A percentile compares a stretch with the other conserved stretches of the same genome.
Conservation (phyloP, 2,888 invertebrate species). For the Dendrolimus houi region DNA sequence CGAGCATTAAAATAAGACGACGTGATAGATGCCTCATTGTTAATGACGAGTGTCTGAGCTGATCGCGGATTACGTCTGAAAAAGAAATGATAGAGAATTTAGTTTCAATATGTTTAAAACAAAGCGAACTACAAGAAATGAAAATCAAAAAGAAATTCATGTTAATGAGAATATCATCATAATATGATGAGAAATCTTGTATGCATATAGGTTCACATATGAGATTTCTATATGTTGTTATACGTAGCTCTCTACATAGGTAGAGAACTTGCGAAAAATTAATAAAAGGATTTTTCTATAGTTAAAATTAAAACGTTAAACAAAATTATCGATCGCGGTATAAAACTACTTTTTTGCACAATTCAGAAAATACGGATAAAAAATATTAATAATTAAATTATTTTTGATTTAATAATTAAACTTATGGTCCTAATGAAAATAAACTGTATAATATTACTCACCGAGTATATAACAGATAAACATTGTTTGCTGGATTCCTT, state of each 20-base stretch:
- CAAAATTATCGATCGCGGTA: not conserved
- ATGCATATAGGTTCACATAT: constrained; percentile 4
- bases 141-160: constrained; percentile 67
- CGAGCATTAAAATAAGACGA: constrained; percentile 36
- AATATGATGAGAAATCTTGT: constrained; percentile 33
- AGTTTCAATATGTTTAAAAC: not conserved
- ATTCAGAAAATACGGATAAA: not conserved
- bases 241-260: constrained; percentile 23
- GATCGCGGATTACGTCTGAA: constrained; percentile 33
- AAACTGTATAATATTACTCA: constrained; percentile 9
- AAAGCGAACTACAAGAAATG: constrained; percentile 61
- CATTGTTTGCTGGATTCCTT: constrained; percentile 34
- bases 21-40: constrained; percentile 31
- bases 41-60: constrained; percentile 29
- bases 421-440: not conserved
- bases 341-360: not conserved
- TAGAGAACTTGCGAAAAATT: constrained; percentile 33
- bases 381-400: not conserved
- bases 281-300: not conserved
- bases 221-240: no score
- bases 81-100: constrained; percentile 4
- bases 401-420: no score
- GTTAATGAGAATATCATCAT: constrained; percentile 41
- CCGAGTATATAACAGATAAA: constrained; percentile 26
- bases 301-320: not conserved